Evolutionary conservation across 2,888 invertebrate genomes (phyloP).

Genomic region (Coremacera marginata): DNA sequence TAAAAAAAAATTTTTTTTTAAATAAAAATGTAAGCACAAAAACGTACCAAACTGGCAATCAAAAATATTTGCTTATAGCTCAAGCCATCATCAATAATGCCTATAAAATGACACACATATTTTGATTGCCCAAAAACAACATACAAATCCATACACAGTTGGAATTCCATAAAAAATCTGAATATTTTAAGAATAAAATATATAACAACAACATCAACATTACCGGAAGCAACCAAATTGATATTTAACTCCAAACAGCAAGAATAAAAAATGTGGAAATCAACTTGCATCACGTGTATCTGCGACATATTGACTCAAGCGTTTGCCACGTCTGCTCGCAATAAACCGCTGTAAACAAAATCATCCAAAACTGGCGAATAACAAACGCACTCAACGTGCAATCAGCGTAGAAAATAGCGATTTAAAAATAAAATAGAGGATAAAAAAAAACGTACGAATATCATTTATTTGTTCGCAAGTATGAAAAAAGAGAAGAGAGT

Average conservation of each 20-base stretch:
- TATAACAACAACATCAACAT: no score
- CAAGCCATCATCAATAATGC: no score
- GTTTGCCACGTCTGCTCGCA: neutral
- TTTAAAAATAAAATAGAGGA: neutral
- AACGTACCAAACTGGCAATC: no score
- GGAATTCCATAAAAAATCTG: no score
- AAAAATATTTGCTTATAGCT: no score
- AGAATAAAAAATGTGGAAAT: neutral
- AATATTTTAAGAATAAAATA: no score
- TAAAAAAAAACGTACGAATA: slow-evolving; percentile 8
- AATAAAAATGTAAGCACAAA: no score
- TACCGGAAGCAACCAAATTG: no score
- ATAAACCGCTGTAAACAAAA: slow-evolving; percentile 14
- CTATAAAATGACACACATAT: no score
- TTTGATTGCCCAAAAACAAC: no score
- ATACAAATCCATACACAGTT: no score
- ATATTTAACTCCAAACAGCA: neutral
- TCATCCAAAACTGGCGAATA: neutral
- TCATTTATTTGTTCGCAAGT: slow-evolving; percentile 11
- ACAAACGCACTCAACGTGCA: neutral
- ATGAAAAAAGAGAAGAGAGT: neutral
- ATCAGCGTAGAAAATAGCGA: neutral
- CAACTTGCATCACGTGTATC: neutral
- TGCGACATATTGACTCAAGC: neutral
- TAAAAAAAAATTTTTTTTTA: no score